A percentile compares a stretch with the other conserved stretches of the same genome.
phyloP scores from a whole-genome alignment of 1,140 invertebrate genomes.

The Solenopsis fugax region DNA sequence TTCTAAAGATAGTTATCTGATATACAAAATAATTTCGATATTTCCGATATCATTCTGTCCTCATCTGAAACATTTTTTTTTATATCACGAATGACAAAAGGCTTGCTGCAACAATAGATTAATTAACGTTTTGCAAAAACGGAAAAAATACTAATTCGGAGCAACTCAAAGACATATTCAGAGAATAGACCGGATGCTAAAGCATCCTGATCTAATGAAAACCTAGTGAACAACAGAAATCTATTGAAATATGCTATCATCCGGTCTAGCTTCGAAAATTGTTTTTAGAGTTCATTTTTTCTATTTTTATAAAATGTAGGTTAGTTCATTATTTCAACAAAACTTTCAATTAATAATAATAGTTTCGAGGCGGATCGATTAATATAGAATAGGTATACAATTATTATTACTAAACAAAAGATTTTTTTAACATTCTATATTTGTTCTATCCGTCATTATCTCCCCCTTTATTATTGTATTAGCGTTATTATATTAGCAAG shows the following conservation, averaged over 20 bases:
- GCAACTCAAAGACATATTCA: too few species aligned
- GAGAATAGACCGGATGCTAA: too few species aligned
- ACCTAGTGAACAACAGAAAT: too few species aligned
- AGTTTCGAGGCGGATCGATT: background rate
- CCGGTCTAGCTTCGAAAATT: too few species aligned
- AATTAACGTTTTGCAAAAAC: too few species aligned
- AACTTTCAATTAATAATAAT: background rate
- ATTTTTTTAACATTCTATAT: background rate
- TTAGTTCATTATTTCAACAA: too few species aligned
- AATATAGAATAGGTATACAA: background rate
- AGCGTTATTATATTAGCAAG: background rate
- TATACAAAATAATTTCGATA: background rate
- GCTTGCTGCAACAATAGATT: too few species aligned
- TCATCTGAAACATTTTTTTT: background rate
- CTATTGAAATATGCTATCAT: too few species aligned
- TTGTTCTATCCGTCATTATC: background rate
- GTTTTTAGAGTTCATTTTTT: too few species aligned
- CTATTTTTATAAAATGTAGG: too few species aligned
- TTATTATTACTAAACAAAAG: background rate
- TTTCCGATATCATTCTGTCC: background rate
- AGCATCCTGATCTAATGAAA: too few species aligned
- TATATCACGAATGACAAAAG: background rate
- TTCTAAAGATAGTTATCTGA: background rate
- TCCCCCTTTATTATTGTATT: conserved; percentile 3
- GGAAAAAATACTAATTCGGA: too few species aligned